A percentile compares a stretch with the other conserved stretches of the same genome.
These are phyloP conservation scores for Epinephelus awoara DNA, from an alignment of 2,797 vertebrate species.

Conservation along the genomic window DNA sequence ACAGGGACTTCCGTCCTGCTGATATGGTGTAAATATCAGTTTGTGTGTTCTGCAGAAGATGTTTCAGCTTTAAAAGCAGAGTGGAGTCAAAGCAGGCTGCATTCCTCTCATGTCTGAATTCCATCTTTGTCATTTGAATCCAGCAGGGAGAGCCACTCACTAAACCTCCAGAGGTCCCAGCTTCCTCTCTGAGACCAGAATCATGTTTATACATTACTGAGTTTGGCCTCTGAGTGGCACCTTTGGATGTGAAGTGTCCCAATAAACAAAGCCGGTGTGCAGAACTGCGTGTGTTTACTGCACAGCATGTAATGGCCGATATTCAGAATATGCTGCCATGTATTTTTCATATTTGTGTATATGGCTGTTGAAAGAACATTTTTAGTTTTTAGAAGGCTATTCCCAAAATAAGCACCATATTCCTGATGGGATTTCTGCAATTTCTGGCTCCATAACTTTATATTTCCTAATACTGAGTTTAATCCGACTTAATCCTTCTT, in stretches of 20 bases:
- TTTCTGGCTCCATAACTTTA: too few relatives aligned
- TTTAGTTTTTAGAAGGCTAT: too few relatives aligned
- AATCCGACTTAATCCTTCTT: too few relatives aligned
- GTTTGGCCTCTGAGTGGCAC: background rate
- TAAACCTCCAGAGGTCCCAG: background rate
- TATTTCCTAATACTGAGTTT: too few relatives aligned
- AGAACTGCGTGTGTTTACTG: background rate
- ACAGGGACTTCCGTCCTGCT: background rate
- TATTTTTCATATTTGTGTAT: background rate
- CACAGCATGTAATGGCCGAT: background rate
- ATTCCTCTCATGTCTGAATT: slow-evolving; percentile 22
- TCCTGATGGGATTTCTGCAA: too few relatives aligned
- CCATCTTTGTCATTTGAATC: slow-evolving; percentile 22
- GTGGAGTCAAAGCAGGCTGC: slow-evolving; percentile 2
- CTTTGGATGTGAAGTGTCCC: background rate
- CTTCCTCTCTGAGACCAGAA: background rate
- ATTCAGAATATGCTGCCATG: background rate
- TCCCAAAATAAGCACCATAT: too few relatives aligned
- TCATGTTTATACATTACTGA: background rate
- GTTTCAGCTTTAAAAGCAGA: background rate
- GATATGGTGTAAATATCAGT: slow-evolving; percentile 3
- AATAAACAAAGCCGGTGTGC: background rate
- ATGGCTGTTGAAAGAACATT: fast-evolving
- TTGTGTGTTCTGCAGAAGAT: background rate
- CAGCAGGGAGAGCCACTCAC: slow-evolving; percentile 26